Evolutionary conservation across 2,888 invertebrate genomes (phyloP), one percentile per base, ranked within the genome.

Genomic region (Lomographa bimaculata): DNA sequence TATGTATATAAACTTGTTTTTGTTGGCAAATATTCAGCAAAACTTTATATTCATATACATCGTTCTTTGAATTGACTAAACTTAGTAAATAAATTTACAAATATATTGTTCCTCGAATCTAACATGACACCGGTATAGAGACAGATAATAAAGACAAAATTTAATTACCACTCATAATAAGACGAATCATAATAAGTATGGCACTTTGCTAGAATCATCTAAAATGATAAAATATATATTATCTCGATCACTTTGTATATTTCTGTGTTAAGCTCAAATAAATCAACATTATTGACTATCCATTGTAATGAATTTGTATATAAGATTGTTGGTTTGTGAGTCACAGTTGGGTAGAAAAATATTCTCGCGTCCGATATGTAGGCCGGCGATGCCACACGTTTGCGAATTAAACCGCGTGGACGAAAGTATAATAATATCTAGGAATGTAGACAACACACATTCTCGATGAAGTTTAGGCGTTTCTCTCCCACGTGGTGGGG

Each of bases 391-490:
- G 30, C 24, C 23, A 19, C 24, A 24, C 38, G 39, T 45, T 45
- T 19, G 43, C 45, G 27, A 53, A 49, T 37, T 11, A 36, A 49
- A 43, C 21, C 17, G 42, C 26, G 35, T 28, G 35, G 35, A 47
- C 40, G 42, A 47, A 53, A 46, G 40, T 52, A 43, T 37, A 46
- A 40, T 40, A 27, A 45, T 40, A 45, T 25, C 40, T 33, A 38
- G 43, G 45, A 50, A 53, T 47, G 47, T 50, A 44, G 34, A 25
- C 42, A 18, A 42, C 25, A 40, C 33, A 46, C 33, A 6, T 11
- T 38, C 17, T 23, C 23, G 8, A 11, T 27, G 23, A 10, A 23
- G 12, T 17, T 30, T 29, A 26, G 10, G 17, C 33, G 26, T 36
- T 16, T 40, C 16, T 9, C 27, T 44, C 5, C 39, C 19, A 37